phyloP scores from a whole-genome alignment of 1,140 invertebrate genomes.

The Calycopis cecrops region DNA sequence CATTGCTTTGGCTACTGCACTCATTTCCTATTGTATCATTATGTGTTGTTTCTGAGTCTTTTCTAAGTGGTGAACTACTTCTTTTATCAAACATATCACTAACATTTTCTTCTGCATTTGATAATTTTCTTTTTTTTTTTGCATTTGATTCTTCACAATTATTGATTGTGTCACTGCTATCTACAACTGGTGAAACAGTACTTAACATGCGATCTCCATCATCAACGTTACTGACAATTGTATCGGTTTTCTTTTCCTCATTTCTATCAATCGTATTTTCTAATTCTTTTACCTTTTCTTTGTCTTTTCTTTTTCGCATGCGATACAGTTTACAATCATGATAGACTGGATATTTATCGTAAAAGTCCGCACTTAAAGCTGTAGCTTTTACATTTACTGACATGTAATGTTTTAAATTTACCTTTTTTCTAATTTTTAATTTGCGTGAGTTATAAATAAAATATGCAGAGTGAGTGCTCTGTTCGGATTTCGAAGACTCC shows the following conservation, averaged over 20 bases:
- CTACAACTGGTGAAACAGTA: too few relatives aligned
- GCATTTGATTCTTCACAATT: too few relatives aligned
- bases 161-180: too few relatives aligned
- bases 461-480: slow-evolving; percentile 36
- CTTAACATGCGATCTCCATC: too few relatives aligned
- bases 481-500: slow-evolving; percentile 4
- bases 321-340: slow-evolving; percentile 50
- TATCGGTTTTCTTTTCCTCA: background rate
- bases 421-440: slow-evolving; percentile 45
- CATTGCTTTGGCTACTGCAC: background rate
- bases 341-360: slow-evolving; percentile 53
- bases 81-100: too few relatives aligned
- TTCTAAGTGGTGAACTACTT: too few relatives aligned
- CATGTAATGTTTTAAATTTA: slow-evolving; percentile 49
- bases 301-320: slow-evolving; percentile 27
- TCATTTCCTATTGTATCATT: slow-evolving; percentile 3
- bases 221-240: background rate
- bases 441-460: slow-evolving; percentile 39
- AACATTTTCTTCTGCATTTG: too few relatives aligned
- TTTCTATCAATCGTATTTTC: slow-evolving; percentile 1
- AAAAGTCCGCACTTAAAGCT: slow-evolving; percentile 35
- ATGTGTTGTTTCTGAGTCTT: too few relatives aligned
- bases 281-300: slow-evolving; percentile 10
- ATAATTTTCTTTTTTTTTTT: too few relatives aligned
- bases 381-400: slow-evolving; percentile 48